Conservation (phyloP, 2,797 vertebrate genomes). For the Pseudomugil tenellus region DNA sequence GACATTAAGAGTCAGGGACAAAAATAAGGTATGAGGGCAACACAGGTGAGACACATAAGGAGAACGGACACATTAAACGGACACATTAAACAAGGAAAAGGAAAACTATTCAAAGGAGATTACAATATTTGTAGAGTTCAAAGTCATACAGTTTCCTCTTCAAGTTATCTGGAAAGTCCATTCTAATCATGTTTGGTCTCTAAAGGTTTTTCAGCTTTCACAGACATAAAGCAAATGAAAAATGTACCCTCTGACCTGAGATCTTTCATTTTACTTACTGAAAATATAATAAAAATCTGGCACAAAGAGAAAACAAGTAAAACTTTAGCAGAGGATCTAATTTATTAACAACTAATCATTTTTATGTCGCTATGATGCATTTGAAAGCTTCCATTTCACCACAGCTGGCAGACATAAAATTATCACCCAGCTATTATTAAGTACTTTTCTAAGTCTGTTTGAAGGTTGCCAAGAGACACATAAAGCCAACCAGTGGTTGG, state of each 20-base stretch:
- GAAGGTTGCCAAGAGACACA: conserved; percentile 69
- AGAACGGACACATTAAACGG: background rate
- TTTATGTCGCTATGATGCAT: conserved; percentile 33
- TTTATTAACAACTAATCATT: conserved; percentile 21
- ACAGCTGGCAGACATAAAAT: conserved; percentile 34
- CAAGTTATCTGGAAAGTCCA: conserved; percentile 42
- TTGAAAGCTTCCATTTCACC: conserved; percentile 7
- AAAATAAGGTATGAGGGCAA: conserved; percentile 55
- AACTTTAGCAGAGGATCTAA: background rate
- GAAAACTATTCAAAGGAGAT: conserved; percentile 7
- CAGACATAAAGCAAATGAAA: conserved; percentile 17
- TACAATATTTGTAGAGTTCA: conserved; percentile 15
- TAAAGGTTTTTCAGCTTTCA: conserved; percentile 17
- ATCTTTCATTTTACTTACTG: background rate
- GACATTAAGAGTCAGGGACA: conserved; percentile 66
- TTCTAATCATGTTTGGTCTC: conserved; percentile 40
- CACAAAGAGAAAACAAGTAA: conserved; percentile 3
- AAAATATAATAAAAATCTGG: conserved; percentile 7
- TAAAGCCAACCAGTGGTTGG: conserved; percentile 63
- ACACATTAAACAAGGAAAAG: conserved; percentile 13
- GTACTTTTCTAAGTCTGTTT: conserved; percentile 40
- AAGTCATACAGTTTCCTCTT: conserved; percentile 27
- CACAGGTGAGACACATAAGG: conserved; percentile 58
- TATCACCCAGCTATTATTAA: conserved; percentile 29
- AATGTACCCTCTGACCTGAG: conserved; percentile 12